Conservation (phyloP, 1,140 invertebrate genomes). For the Drosophila murphyi region DNA sequence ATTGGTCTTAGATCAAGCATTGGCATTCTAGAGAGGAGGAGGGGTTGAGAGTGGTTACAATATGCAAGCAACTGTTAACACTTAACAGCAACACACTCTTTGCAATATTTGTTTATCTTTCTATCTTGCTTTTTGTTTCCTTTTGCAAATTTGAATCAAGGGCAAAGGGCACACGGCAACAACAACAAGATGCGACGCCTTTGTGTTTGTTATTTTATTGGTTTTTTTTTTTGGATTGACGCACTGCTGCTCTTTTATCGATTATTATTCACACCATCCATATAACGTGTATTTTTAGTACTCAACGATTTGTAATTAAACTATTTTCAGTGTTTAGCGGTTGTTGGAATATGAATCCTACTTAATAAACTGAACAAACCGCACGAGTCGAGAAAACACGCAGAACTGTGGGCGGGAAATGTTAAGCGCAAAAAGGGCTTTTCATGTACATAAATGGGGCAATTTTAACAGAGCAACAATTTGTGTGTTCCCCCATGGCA, state of each 20-base stretch:
- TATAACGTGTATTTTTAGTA: constrained; percentile 18
- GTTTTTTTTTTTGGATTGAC: not conserved
- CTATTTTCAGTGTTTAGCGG: constrained; percentile 26
- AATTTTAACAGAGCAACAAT: constrained; percentile 26
- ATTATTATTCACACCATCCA: constrained; percentile 62
- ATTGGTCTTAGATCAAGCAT: constrained; percentile 56
- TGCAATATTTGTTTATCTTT: constrained; percentile 3
- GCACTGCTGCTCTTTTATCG: constrained; percentile 54
- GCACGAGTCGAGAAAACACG: constrained; percentile 57
- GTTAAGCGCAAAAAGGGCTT: constrained; percentile 16
- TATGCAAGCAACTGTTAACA: constrained; percentile 2
- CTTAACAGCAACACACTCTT: constrained; percentile 8
- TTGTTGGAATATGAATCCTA: constrained; percentile 28
- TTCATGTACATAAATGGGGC: constrained; percentile 21
- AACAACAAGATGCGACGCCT: constrained; percentile 3
- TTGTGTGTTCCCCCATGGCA: too few species aligned
- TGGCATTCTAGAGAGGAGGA: constrained; percentile 55
- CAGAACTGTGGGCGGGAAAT: constrained; percentile 63
- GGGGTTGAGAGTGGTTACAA: not conserved
- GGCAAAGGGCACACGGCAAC: constrained; percentile 23
- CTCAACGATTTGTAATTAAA: constrained; percentile 24
- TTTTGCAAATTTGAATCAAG: constrained; percentile 38
- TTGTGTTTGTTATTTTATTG: not conserved
- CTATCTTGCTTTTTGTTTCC: constrained; percentile 12
- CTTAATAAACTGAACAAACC: constrained; percentile 29